A percentile compares a stretch with the other conserved stretches of the same genome.
Conservation (phyloP, 1,140 invertebrate genomes). For the Popillia japonica region DNA sequence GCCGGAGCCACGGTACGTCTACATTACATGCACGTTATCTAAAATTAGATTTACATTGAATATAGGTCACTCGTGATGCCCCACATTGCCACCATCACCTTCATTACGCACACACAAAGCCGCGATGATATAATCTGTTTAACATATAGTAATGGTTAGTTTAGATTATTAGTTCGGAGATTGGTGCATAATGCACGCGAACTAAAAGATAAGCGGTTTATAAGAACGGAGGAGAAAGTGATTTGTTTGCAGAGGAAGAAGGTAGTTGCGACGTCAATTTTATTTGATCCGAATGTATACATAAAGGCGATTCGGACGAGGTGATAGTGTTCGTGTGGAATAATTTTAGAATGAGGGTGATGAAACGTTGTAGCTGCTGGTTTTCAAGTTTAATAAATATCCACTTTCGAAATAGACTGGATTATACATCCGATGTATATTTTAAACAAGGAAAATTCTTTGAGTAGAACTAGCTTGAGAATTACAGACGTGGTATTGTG, state of each 20-base stretch:
- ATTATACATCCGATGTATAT: neutral
- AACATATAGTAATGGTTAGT: neutral
- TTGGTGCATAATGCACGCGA: neutral
- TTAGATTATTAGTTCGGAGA: neutral
- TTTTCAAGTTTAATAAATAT: neutral
- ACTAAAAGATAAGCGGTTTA: neutral
- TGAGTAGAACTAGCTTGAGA: too few relatives aligned
- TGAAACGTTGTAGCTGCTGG: neutral
- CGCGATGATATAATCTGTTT: neutral
- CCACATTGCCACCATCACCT: slow-evolving; percentile 3
- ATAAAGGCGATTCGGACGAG: neutral
- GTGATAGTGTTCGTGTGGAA: neutral
- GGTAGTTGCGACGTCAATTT: neutral
- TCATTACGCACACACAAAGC: neutral
- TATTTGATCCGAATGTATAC: neutral
- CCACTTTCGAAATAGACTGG: neutral
- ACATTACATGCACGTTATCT: neutral
- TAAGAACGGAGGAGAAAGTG: too few relatives aligned
- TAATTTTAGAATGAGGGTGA: neutral
- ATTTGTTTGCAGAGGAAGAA: neutral
- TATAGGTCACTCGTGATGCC: slow-evolving; percentile 14
- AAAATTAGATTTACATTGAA: slow-evolving; percentile 11
- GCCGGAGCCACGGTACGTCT: neutral
- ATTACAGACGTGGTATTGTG: too few relatives aligned
- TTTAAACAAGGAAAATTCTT: too few relatives aligned